These are phyloP conservation scores for Gallinago nigripennis DNA, from an alignment of 2,797 vertebrate genomes.

Conservation along the genomic window DNA sequence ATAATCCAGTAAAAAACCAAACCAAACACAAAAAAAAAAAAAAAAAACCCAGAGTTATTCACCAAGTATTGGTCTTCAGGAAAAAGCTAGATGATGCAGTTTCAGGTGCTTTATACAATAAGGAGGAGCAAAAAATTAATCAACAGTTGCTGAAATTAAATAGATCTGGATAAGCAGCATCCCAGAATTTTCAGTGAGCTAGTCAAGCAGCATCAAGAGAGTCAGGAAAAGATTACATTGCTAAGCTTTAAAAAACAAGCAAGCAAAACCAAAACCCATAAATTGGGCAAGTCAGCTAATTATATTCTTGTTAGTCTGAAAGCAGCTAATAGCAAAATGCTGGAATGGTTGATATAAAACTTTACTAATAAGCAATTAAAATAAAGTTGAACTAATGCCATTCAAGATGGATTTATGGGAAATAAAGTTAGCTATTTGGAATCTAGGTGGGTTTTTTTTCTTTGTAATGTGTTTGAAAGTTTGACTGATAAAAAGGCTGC, in stretches of 20 bases:
- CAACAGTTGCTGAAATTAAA: background rate
- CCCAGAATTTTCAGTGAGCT: background rate
- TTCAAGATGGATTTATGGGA: background rate
- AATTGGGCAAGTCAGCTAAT: background rate
- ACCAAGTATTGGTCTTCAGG: background rate
- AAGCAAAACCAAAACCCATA: background rate
- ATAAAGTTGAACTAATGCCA: background rate
- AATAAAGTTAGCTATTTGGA: background rate
- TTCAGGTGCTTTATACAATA: background rate
- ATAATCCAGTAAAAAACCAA: background rate
- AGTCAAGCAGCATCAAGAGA: background rate
- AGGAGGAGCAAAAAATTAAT: background rate
- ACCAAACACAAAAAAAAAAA: too few species aligned
- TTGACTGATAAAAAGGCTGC: background rate
- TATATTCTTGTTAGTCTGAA: background rate
- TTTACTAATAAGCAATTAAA: background rate
- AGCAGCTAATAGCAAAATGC: background rate
- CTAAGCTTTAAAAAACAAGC: background rate
- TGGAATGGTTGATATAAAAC: background rate
- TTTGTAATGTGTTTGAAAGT: background rate
- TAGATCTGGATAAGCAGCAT: background rate
- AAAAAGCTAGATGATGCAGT: background rate
- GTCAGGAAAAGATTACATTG: background rate
- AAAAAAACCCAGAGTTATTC: background rate
- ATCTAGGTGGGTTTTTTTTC: background rate